A percentile compares a stretch with the other conserved stretches of the same genome.
phyloP scores from a whole-genome alignment of 2,797 vertebrate genomes.

The Scyliorhinus canicula region DNA sequence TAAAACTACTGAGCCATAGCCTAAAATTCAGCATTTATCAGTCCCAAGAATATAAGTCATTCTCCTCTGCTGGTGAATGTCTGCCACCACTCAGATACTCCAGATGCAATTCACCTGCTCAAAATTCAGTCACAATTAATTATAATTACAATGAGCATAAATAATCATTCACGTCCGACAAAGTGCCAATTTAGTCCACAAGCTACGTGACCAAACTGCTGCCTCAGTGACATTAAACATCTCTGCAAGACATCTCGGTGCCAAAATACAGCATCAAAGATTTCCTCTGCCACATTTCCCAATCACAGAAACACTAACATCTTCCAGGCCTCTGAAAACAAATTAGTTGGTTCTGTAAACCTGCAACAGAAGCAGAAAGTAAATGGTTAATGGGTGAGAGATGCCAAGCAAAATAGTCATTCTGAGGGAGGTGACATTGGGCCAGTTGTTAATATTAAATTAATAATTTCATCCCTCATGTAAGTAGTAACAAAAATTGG shows the following conservation, averaged over 20 bases:
- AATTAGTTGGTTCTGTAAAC: not conserved
- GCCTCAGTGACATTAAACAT: conserved; percentile 47
- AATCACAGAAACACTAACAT: no score
- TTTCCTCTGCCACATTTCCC: not conserved
- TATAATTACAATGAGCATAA: conserved; percentile 55
- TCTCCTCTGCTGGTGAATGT: no score
- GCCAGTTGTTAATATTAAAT: not conserved
- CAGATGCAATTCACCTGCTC: conserved; percentile 47
- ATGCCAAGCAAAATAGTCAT: not conserved
- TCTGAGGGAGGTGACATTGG: not conserved
- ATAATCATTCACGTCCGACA: conserved; percentile 54
- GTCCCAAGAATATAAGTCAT: not conserved
- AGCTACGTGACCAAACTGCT: conserved; percentile 59
- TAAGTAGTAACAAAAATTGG: not conserved
- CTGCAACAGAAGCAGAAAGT: no score
- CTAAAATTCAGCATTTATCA: not conserved
- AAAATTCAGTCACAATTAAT: conserved; percentile 47
- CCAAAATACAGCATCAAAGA: not conserved
- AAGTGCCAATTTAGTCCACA: conserved; percentile 45
- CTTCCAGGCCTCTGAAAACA: not conserved
- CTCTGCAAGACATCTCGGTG: conserved; percentile 43
- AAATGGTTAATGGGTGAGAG: not conserved
- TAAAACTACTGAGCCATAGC: not conserved
- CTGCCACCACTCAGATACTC: no score
- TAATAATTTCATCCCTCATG: not conserved